Base-by-base conservation (phyloP, 53 echinoderm and acorn worm species). In the Antedon mediterranea region DNA sequence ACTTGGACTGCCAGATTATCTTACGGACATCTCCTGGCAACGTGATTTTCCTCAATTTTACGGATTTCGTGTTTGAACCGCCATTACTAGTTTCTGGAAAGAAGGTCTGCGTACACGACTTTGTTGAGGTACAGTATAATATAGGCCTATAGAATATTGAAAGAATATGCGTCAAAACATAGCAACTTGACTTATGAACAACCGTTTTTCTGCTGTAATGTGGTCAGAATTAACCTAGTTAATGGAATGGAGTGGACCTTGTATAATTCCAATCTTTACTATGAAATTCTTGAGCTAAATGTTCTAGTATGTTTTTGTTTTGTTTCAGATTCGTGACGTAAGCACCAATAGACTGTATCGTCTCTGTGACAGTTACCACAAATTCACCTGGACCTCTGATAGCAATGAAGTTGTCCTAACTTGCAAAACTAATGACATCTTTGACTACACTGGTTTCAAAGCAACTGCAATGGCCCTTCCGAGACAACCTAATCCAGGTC, bases 1-100 rank as follows among this genome's bases (percentile, higher is more conserved):
- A 80, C 76, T 28, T 42, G 28, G 43, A 87, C 79, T 87, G 87
- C 43, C 78, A 73, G 72, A 83, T 77, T 29, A 76, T 87, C 18
- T 33, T 87, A 28, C 79, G 44, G 15, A 80, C 73, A 5, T 33
- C 75, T 27, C 83, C 83, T 15, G 71, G 76, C 0, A 44, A 87
- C 43, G 76, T 87, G 31, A 80, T 87, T 71, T 80, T 80, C 3
- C 31, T 87, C 2, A 75, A 76, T 18, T 87, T 87, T 32, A 77
- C 72, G 23, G 76, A 75, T 9, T 87, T 87, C 32, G 77, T 80
- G 72, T 43, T 87, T 30, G 87, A 83, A 32, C 75, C 83, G 20
- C 72, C 83, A 2, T 72, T 32, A 32, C 29, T 72, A n/a, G 74
- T 76, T 76, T 79, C 71, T 26, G 81, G 86, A 29, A 78, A 86